Evolutionary conservation across 2,113 vertebrate species (phyloP).

Genomic region (Orthochromis malagaraziensis): DNA sequence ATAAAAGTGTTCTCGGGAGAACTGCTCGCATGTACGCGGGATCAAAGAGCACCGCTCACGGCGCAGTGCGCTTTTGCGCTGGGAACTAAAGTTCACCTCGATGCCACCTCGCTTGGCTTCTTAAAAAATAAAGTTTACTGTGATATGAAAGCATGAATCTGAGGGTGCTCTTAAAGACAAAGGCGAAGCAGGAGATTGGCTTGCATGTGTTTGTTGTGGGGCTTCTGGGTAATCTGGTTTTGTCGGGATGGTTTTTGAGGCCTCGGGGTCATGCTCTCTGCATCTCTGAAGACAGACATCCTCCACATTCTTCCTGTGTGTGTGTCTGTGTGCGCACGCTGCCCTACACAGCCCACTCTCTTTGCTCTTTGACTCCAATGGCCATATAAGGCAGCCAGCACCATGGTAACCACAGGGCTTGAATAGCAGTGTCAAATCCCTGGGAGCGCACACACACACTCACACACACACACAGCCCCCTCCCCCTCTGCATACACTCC

Average conservation of each 20-base stretch:
- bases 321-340: conserved; percentile 13
- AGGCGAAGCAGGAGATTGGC: background rate
- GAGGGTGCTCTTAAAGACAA: conserved; percentile 13
- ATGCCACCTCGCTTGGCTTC: background rate
- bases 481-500: conserved; percentile 53
- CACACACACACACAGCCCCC: conserved; percentile 29
- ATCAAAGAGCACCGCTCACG: background rate
- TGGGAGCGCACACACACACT: conserved; percentile 34
- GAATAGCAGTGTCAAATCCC: conserved; percentile 81
- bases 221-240: conserved; percentile 28
- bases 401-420: conserved; percentile 77
- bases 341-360: conserved; percentile 65
- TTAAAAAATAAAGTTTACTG: background rate
- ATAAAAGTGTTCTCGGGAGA: background rate
- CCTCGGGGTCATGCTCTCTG: conserved; percentile 61
- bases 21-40: background rate
- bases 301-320: conserved; percentile 65
- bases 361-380: conserved; percentile 77
- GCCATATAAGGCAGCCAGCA: conserved; percentile 72
- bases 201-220: conserved; percentile 8
- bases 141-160: background rate
- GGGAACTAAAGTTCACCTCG: background rate
- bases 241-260: conserved; percentile 15
- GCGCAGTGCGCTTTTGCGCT: background rate
- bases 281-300: conserved; percentile 51